Evolutionary conservation across 2,888 invertebrate species (phyloP), one percentile per base, ranked within the genome.

Genomic region (Colostygia pectinataria): DNA sequence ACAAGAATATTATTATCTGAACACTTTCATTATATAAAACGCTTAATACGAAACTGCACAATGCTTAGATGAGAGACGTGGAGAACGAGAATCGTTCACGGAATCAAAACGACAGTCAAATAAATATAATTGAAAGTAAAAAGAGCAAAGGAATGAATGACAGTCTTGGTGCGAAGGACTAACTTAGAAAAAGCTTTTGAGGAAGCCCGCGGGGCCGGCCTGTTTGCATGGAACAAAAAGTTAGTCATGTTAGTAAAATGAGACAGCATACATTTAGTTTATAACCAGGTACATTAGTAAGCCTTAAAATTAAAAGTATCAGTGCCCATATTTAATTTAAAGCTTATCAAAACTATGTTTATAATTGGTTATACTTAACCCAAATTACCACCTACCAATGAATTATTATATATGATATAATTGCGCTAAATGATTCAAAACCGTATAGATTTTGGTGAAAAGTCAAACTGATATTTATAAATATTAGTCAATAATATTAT

Each of bases 171-270:
- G 88, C 83, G 81, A 80, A 84, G 83, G 78, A 79, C 73, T 83
- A 86, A 86, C 81, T 95, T 96, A 97, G 94, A 97, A 97, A 93
- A 97, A 96, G 94, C 96, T 96, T 93, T 97, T 97, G 90, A 97
- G 94, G 94, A 97, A 97, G 92, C 96, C 96, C 91, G 96, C 96
- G 85, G 97, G 96, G 90, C 96, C 96, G 92, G 96, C 96, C 96
- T 97, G 79, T 52, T 44, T 52, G 65, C 71, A 72, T 77, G 83
- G 66, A 83, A 83, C 72, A 83, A 71, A 76, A 64, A 41, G 61
- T 78, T 74, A 77, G 67, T 72, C 8, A 18, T 20, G 7, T 36
- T 13, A 13, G 24, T 24, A n/a, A 10, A 3, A 5, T 1, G 6
- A 20, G 4, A 15, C 15, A 15, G 15, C 4, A 20, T 20, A 20